Percentiles rank a stretch among this genome's conserved stretches.
phyloP scores from a whole-genome alignment of 2,888 invertebrate genomes.

The Drosophila lutescens region DNA sequence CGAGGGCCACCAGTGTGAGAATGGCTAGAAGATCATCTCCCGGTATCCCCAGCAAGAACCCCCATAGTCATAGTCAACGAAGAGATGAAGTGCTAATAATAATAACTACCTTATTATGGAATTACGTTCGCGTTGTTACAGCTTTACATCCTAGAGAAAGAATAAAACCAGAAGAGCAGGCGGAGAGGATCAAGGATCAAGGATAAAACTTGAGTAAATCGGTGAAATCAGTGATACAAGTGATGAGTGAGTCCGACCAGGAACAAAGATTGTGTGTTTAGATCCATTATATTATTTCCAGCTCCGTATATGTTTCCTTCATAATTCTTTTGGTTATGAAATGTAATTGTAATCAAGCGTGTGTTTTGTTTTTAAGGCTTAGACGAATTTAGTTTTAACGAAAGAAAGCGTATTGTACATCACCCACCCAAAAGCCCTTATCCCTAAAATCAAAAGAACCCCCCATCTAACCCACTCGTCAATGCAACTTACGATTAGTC shows the following conservation, averaged over 20 bases:
- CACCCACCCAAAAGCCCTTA: slow-evolving; percentile 23
- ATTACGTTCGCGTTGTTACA: slow-evolving; percentile 55
- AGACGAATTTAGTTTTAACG: slow-evolving; percentile 37
- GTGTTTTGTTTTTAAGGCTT: slow-evolving; percentile 38
- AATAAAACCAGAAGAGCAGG: not conserved
- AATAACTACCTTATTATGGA: slow-evolving; percentile 30
- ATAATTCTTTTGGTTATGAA: slow-evolving; percentile 26
- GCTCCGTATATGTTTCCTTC: slow-evolving; percentile 18
- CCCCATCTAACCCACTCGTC: slow-evolving; percentile 32
- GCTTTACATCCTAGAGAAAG: slow-evolving; percentile 49
- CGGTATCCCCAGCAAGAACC: slow-evolving; percentile 3
- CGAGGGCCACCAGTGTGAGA: slow-evolving; percentile 88
- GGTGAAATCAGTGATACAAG: slow-evolving; percentile 62
- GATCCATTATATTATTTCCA: slow-evolving; percentile 17
- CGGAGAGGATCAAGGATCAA: slow-evolving; percentile 2
- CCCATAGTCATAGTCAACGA: slow-evolving; percentile 38
- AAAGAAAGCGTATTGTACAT: slow-evolving; percentile 53
- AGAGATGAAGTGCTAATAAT: slow-evolving; percentile 37
- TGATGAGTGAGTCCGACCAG: slow-evolving; percentile 65
- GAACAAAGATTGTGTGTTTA: slow-evolving; percentile 36
- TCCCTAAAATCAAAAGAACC: not conserved
- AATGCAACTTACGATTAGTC: slow-evolving; percentile 67
- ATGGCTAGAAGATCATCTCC: slow-evolving; percentile 75
- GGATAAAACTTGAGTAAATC: slow-evolving; percentile 46
- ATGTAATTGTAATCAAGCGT: slow-evolving; percentile 15